phyloP scores from a whole-genome alignment of 2,888 invertebrate genomes.

The Drosophila borborema region DNA sequence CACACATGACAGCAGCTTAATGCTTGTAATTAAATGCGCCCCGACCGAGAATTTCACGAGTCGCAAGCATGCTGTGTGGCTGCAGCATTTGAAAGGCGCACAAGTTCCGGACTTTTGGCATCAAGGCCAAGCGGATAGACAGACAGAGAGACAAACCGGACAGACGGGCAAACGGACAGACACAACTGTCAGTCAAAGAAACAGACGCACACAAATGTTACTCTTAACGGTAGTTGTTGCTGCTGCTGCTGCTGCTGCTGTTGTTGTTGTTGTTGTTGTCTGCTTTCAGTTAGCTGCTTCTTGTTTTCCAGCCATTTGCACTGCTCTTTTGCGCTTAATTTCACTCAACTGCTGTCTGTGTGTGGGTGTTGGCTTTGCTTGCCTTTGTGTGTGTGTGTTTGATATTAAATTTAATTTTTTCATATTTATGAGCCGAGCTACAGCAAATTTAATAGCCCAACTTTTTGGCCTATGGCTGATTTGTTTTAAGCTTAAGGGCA shows the following conservation, averaged over 20 bases:
- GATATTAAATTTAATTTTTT: conserved; percentile 60
- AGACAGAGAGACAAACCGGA: conserved; percentile 6
- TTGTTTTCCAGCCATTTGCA: conserved; percentile 62
- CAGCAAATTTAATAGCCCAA: conserved; percentile 43
- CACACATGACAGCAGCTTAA: conserved; percentile 39
- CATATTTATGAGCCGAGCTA: conserved; percentile 57
- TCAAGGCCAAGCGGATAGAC: conserved; percentile 47
- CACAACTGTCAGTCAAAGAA: conserved; percentile 43
- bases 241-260: conserved; percentile 9
- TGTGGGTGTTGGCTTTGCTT: conserved; percentile 23
- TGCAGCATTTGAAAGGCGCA: conserved; percentile 50
- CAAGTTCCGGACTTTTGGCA: conserved; percentile 32
- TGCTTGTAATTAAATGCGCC: conserved; percentile 64
- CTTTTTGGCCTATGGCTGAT: conserved; percentile 37
- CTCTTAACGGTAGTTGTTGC: neutral
- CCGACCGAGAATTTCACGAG: conserved; percentile 19
- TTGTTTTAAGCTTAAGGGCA: conserved; percentile 53
- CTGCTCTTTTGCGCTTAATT: conserved; percentile 72
- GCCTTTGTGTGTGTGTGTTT: conserved; percentile 9
- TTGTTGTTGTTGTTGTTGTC: conserved; percentile 11
- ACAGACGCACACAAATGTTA: conserved; percentile 4
- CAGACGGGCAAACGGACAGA: conserved; percentile 7
- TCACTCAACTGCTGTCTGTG: conserved; percentile 43
- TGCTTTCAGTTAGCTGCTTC: conserved; percentile 22
- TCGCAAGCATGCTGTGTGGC: conserved; percentile 42